phyloP scores from a whole-genome alignment of 2,113 vertebrate genomes.

The Rhabdomys dilectus region DNA sequence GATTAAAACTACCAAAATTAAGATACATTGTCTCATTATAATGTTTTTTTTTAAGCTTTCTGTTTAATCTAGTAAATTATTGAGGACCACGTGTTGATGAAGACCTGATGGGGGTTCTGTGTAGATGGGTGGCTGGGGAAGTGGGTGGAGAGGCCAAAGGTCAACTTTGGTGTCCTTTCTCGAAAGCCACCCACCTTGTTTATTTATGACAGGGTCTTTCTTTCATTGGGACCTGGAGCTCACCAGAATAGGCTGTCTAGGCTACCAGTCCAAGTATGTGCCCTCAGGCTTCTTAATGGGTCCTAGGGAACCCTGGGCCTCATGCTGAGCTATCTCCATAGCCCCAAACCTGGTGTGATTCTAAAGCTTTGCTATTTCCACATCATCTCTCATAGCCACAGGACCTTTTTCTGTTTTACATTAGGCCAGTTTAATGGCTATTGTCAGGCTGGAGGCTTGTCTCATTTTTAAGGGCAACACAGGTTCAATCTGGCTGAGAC shows the following conservation, averaged over 20 bases:
- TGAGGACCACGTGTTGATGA: neutral
- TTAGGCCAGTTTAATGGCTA: neutral
- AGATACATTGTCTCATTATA: neutral
- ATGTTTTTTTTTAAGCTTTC: neutral
- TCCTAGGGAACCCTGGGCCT: no score
- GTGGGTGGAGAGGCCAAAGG: neutral
- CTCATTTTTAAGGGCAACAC: neutral
- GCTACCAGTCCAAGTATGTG: neutral
- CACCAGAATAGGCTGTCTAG: neutral
- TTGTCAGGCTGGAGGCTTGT: neutral
- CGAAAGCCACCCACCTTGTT: neutral
- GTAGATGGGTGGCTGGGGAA: neutral
- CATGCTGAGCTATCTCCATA: neutral
- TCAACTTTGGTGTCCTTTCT: neutral
- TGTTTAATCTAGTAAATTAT: neutral
- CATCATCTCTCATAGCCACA: neutral
- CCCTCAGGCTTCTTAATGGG: neutral
- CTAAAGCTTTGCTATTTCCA: no score
- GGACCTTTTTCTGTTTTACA: neutral
- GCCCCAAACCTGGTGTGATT: neutral
- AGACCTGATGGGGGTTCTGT: neutral
- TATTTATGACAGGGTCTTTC: neutral
- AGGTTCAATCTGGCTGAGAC: no score
- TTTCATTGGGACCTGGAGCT: neutral
- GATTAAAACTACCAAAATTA: slow-evolving; percentile 7